Evolutionary conservation across 2,797 vertebrate species (phyloP), one percentile per base, ranked within the genome.

Genomic region (Gambelia wislizenii): DNA sequence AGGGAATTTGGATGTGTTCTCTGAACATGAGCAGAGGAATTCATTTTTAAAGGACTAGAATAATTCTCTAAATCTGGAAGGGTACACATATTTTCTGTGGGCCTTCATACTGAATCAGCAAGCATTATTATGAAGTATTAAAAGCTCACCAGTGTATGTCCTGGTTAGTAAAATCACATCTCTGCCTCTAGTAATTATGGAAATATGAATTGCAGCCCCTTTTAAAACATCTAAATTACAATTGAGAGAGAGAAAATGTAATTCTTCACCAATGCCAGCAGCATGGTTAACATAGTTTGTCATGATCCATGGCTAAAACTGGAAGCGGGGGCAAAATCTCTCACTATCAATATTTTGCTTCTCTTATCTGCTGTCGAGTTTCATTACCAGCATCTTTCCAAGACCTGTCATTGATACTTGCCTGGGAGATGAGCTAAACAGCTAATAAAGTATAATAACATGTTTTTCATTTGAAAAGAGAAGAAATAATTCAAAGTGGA

Each of bases 401-500:
- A 33, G 54, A 36, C 16, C 69, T 75, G 12, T 61, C 54, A 83
- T n/a, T 56, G 39, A 72, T 69, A 61, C 22, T 61, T 61, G 79
- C 70, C 14, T 64, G 30, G 36, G 42, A 36, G 78, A 83, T 67
- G 67, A 87, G 49, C 54, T 72, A 88, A 85, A 42, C 9, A 42
- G 44, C 47, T 67, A 83, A 83, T 88, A 54, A 83, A 77, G 5
- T 27, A 64, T 49, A 77, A 69, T 6, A 54, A 22, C 16, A 22
- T 39, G 56, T 77, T 84, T 83, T 61, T 44, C 22, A 64, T 75
- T 75, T 36, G 2, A 52, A 75, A 82, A 47, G 1, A 74, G 12
- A 16, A 87, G 12, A 54, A 59, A 64, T 67, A 14, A 87, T 18
- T 54, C n/a, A 39, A 91, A 83, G 90, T 49, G 78, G 61, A 88